Base-by-base conservation (phyloP, 64 coral and sea anemone species). In the Exaiptasia diaphana region DNA sequence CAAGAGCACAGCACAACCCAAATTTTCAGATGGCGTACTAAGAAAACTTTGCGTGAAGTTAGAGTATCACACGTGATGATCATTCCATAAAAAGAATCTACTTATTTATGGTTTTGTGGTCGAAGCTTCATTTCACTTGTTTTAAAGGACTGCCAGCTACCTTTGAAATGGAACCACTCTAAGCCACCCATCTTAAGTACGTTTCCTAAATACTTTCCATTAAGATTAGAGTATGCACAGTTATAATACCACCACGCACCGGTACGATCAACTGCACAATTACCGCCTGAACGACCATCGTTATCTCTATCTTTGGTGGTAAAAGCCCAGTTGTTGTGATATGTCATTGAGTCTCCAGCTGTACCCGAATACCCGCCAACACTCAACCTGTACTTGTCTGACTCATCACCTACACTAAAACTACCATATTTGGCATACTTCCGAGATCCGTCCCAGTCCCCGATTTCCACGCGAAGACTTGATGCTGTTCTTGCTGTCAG, bases 221-320 rank as follows among this genome's bases (percentile, higher is more conserved):
- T 85, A 0, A 85, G 31, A 64, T 62, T 85, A 3, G 82, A 75
- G 11, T 35, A 0, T 3, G 46, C 30, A 22, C 69, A 61, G n/a
- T 4, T 25, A 0, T 42, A 34, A 22, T 85, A 75, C 82, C 82
- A 85, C 82, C 82, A 85, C 0, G 82, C 42, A 0, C 57, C 69
- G 0, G 7, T 6, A 34, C 0, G 20, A 6, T 0, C 0, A 0
- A 8, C 20, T 55, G 69, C 69, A 43, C 69, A 64, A 40, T 75
- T 64, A 2, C 2, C 15, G 20, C 30, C 17, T 2, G 23, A 3
- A 2, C 10, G 3, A 14, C 0, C 0, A 18, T 85, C 82, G 34
- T 85, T 64, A 46, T 85, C 82, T 75, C 53, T 40, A 38, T 85
- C 82, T 85, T 85, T 85, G 23, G 82, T 85, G 11, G 14, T 75